Percentiles rank a stretch among this genome's conserved stretches.
Conservation (phyloP, 2,888 invertebrate species). For the Acanthopleura granulata region DNA sequence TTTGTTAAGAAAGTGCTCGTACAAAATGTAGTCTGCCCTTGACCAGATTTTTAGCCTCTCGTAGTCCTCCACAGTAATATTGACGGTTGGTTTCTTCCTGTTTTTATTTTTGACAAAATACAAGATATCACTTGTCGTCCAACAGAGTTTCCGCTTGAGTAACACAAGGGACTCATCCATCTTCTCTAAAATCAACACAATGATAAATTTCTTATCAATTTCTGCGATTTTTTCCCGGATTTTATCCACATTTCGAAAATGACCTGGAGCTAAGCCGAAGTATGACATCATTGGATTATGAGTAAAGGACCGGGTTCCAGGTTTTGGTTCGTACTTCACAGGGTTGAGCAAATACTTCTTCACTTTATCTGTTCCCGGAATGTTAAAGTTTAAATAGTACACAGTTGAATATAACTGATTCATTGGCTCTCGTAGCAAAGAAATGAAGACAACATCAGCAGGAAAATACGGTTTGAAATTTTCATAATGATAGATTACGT, state of each 20-base stretch:
- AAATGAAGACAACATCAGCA: background rate
- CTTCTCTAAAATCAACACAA: background rate
- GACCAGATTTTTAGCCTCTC: background rate
- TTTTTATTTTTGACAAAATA: background rate
- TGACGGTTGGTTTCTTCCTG: background rate
- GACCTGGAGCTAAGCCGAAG: background rate
- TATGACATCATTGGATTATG: background rate
- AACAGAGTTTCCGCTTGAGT: conserved; percentile 7
- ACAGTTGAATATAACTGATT: conserved; percentile 9
- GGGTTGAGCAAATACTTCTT: background rate
- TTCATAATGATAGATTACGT: background rate
- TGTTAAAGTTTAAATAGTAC: background rate
- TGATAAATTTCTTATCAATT: background rate
- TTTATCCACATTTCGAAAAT: background rate
- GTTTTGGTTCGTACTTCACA: background rate
- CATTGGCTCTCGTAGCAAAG: background rate
- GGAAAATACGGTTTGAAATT: background rate
- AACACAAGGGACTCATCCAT: background rate
- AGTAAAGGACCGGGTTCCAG: background rate
- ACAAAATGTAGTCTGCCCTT: background rate
- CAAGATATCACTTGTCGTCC: background rate
- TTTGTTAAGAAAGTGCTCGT: conserved; percentile 1
- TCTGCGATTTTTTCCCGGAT: background rate
- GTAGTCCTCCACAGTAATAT: background rate
- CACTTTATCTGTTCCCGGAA: background rate